phyloP scores from a whole-genome alignment of 2,888 invertebrate genomes.

The Sphaerophoria taeniata region DNA sequence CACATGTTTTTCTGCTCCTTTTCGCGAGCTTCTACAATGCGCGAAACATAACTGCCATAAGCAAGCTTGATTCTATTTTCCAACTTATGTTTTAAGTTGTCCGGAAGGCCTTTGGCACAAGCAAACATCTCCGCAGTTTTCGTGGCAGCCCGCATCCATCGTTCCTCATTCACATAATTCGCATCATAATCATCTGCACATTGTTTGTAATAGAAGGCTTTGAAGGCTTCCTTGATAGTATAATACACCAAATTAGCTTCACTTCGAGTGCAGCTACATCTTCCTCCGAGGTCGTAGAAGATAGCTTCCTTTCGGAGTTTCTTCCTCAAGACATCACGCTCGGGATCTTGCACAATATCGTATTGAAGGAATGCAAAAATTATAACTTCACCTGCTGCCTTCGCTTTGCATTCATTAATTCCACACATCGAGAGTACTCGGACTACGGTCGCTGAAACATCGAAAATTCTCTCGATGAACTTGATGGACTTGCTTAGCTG shows the following conservation, averaged over 20 bases:
- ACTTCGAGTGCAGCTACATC: conserved; percentile 81
- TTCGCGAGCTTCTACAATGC: conserved; percentile 11
- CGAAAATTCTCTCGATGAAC: conserved; percentile 80
- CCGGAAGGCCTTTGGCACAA: conserved; percentile 79
- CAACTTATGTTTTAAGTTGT: conserved; percentile 78
- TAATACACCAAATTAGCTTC: conserved; percentile 80
- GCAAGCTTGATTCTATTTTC: conserved; percentile 79
- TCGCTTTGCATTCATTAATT: conserved; percentile 81
- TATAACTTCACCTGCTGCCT: conserved; percentile 79
- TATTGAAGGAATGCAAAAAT: conserved; percentile 80
- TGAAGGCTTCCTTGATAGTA: conserved; percentile 80
- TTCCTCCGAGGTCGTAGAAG: conserved; percentile 80
- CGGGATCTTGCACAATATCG: conserved; percentile 80
- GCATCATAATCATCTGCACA: conserved; percentile 76
- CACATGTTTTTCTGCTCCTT: conserved; percentile 28
- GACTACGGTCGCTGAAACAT: conserved; percentile 79
- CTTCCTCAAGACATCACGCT: conserved; percentile 79
- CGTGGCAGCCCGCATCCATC: conserved; percentile 80
- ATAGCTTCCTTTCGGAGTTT: conserved; percentile 80
- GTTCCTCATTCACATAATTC: conserved; percentile 78
- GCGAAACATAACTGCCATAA: conserved; percentile 74
- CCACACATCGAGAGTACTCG: conserved; percentile 81
- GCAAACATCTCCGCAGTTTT: conserved; percentile 79
- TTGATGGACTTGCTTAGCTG: conserved; percentile 77
- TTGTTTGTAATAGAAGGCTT: conserved; percentile 80